A percentile compares a stretch with the other conserved stretches of the same genome.
Conservation (phyloP, 1,140 invertebrate genomes). For the Drosophila pseudoananassae region DNA sequence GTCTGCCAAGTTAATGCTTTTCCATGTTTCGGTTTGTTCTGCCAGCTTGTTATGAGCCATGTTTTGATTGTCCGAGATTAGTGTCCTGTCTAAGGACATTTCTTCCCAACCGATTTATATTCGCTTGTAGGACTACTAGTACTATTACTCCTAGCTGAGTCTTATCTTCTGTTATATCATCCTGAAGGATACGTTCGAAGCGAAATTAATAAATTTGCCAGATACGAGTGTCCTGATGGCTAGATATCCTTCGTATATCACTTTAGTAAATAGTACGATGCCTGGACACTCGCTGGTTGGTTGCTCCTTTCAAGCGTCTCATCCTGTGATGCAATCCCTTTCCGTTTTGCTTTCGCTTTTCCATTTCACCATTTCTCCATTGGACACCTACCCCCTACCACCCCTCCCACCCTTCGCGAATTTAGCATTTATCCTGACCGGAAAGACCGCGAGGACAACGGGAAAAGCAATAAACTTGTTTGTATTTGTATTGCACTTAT, state of each 20-base stretch:
- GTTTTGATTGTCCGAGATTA: slow-evolving; percentile 51
- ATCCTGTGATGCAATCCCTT: slow-evolving; percentile 26
- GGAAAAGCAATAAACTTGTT: slow-evolving; percentile 70
- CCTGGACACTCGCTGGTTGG: slow-evolving; percentile 5
- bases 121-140: too few species aligned
- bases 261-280: slow-evolving; percentile 14
- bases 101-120: too few species aligned
- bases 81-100: slow-evolving; percentile 7
- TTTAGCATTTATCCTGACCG: slow-evolving; percentile 35
- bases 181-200: neutral
- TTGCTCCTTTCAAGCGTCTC: slow-evolving; percentile 25
- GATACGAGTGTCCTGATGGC: too few species aligned
- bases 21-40: slow-evolving; percentile 1
- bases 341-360: slow-evolving; percentile 1
- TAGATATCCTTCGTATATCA: slow-evolving; percentile 16
- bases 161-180: neutral
- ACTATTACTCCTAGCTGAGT: too few species aligned
- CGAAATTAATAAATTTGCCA: slow-evolving; percentile 16
- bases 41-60: slow-evolving; percentile 30
- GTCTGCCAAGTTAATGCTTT: neutral
- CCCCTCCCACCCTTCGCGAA: neutral
- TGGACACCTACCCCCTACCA: neutral
- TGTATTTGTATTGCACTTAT: slow-evolving; percentile 73
- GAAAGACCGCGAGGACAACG: slow-evolving; percentile 46
- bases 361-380: neutral